Base-by-base conservation (phyloP, 2,797 vertebrate species). In the Manis javanica region DNA sequence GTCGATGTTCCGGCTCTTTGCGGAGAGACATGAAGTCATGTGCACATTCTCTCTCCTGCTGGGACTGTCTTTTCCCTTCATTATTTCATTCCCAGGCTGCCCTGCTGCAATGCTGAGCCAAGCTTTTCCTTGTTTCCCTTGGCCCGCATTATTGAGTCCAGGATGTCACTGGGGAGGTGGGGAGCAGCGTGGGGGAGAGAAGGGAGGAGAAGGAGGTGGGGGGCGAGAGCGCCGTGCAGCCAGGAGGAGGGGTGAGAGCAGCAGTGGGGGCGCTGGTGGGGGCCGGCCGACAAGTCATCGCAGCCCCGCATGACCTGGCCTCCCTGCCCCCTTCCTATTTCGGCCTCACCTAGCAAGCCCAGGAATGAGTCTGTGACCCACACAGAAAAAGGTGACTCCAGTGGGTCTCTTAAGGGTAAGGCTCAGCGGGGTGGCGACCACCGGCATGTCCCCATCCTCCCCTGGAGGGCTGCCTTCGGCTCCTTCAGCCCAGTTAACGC, bases 41-140 rank as follows among this genome's bases (percentile, higher is more conserved):
- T 0, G 18, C 31, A 5, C 29, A 24, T 69, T 24, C 83, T 39
- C 71, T 34, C 72, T 61, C 74, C 81, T 23, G 49, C 82, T 2
- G 59, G 74, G 49, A 53, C 31, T 15, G 24, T 37, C 79, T 37
- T 39, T 51, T 66, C 8, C 57, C 21, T 26, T n/a, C 82, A 5
- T 59, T 13, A 15, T 31, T 93, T 61, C 87, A 31, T 37, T 53
- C 55, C 78, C 77, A 42, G 78, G 74, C 82, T 46, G 37, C 11
- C n/a, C 37, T 0, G 64, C 46, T 8, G n/a, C 75, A 71, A 57
- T 3, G 51, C 90, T 68, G 66, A 93, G 69, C 42, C 68, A 31
- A 1, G 66, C 8, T 49, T 75, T 66, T 34, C 77, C 90, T 88
- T 74, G 59, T n/a, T 95, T 66, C 59, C 74, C 59, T 85, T 37